Evolutionary conservation across 2,797 vertebrate species (phyloP).

Genomic region (Echeneis naucrates): DNA sequence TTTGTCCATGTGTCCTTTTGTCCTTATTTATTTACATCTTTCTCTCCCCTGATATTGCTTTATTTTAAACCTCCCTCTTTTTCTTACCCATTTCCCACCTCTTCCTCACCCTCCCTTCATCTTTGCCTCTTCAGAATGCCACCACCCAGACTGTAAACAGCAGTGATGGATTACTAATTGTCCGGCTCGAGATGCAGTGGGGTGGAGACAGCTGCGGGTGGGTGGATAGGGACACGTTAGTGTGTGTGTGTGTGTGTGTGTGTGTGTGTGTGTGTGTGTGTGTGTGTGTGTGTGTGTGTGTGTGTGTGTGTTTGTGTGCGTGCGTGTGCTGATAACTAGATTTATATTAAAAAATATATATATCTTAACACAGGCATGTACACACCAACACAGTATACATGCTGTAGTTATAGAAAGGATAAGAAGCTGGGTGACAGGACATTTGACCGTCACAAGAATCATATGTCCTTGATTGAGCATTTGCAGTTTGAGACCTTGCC

Average conservation of each 20-base stretch:
- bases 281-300: conserved; percentile 1
- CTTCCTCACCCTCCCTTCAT: conserved; percentile 30
- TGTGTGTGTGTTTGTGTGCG: conserved; percentile 26
- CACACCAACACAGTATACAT: background rate
- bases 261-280: background rate
- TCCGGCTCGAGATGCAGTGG: conserved; percentile 73
- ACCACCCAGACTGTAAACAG: conserved; percentile 78
- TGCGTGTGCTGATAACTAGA: conserved; percentile 26
- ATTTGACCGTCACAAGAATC: conserved; percentile 64
- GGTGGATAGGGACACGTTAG: conserved; percentile 46
- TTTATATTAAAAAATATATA: conserved; percentile 17
- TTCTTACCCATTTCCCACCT: conserved; percentile 23
- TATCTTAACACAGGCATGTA: background rate
- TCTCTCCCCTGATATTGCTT: conserved; percentile 33
- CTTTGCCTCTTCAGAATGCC: conserved; percentile 43
- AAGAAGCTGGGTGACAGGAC: conserved; percentile 26
- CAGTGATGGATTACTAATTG: conserved; percentile 83
- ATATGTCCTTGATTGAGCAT: conserved; percentile 55
- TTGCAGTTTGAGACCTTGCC: conserved; percentile 61
- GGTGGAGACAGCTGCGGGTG: conserved; percentile 62
- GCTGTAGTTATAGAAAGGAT: conserved; percentile 8
- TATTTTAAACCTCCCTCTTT: conserved; percentile 36
- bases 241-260: conserved; percentile 1
- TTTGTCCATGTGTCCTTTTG: conserved; percentile 62
- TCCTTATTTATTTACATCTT: conserved; percentile 60